Conservation (phyloP, 2,797 vertebrate species). For the Protonibea diacanthus region DNA sequence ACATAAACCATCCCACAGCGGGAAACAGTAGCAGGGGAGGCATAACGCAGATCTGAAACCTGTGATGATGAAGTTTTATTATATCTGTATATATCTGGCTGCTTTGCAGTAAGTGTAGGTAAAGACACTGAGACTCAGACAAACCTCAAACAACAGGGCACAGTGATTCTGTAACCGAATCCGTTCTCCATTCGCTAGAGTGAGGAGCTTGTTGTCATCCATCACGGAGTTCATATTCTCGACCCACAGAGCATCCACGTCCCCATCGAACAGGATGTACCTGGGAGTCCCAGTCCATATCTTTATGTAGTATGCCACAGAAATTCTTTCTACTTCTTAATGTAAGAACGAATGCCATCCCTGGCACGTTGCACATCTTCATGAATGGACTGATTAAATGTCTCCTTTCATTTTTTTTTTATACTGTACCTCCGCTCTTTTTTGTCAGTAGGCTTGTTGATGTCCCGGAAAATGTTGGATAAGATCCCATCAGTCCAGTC, state of each 20-base stretch:
- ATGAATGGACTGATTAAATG: not conserved
- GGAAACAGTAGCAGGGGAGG: constrained; percentile 97
- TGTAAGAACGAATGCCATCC: not conserved
- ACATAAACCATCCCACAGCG: constrained; percentile 99
- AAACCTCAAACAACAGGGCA: constrained; percentile 95
- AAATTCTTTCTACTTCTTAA: not conserved
- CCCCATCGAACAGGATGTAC: constrained; percentile 98
- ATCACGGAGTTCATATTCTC: constrained; percentile 99
- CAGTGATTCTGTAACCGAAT: constrained; percentile 95
- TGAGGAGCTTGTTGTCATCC: constrained; percentile 98
- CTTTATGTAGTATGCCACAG: constrained; percentile 7
- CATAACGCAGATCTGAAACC: constrained; percentile 97
- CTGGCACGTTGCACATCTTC: not conserved
- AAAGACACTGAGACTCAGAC: constrained; percentile 18
- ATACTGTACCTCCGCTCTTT: constrained; percentile 90
- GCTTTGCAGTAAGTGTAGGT: not conserved
- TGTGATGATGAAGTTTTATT: constrained; percentile 62
- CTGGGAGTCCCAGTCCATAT: constrained; percentile 74
- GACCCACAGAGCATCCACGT: constrained; percentile 98
- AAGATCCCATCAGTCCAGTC: constrained; percentile 98
- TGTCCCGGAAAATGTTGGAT: constrained; percentile 97
- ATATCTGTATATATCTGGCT: not conserved
- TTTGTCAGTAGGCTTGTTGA: constrained; percentile 96
- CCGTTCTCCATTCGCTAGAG: constrained; percentile 95
- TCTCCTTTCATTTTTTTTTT: not conserved